phyloP scores from a whole-genome alignment of 2,797 vertebrate species.

The Gallinago stenura region DNA sequence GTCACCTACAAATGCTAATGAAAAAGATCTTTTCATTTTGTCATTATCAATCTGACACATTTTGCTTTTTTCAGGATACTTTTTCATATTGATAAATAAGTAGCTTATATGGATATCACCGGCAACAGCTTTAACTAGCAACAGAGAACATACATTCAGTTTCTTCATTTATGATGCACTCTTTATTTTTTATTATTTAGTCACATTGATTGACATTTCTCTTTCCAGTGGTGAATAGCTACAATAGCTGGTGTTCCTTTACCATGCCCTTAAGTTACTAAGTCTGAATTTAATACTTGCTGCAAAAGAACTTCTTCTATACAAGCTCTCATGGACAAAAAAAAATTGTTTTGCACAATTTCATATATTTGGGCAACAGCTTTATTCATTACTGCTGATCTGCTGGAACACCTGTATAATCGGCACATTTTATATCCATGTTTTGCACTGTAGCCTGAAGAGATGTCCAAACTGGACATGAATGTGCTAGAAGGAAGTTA shows the following conservation, averaged over 20 bases:
- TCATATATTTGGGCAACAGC: not conserved
- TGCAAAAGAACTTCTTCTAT: not conserved
- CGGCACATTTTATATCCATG: not conserved
- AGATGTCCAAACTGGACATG: not conserved
- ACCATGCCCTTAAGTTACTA: not conserved
- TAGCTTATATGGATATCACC: not conserved
- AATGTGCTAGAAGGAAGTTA: not conserved
- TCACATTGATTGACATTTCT: not conserved
- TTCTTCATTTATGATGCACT: not conserved
- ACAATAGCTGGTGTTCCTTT: not conserved
- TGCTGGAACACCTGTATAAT: not conserved
- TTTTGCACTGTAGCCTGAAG: not conserved
- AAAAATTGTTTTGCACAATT: not conserved
- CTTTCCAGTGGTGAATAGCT: not conserved
- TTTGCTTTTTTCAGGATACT: not conserved
- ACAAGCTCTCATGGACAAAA: not conserved
- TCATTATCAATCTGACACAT: not conserved
- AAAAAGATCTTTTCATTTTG: slow-evolving; percentile 6
- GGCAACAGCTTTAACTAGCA: not conserved
- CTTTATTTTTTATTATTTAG: not conserved
- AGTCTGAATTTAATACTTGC: not conserved
- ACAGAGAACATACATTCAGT: not conserved
- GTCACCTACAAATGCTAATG: not conserved
- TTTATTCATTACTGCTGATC: not conserved
- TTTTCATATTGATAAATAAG: not conserved